Evolutionary conservation across 2,113 vertebrate genomes (phyloP), one percentile per base, ranked within the genome.

Genomic region (Dryoscopus gambensis): DNA sequence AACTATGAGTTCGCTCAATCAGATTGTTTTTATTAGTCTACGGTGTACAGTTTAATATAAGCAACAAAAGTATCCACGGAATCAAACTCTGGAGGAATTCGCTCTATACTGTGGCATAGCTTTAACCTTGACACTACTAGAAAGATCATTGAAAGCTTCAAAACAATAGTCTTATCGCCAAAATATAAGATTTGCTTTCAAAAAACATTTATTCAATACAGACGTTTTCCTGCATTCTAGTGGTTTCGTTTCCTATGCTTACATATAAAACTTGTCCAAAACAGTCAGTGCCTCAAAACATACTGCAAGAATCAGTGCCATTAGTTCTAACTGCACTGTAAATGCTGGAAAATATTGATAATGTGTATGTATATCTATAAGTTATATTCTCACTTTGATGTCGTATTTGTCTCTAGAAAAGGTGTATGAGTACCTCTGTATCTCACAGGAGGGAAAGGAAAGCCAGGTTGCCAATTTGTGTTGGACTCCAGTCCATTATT

Each of bases 21-120:
- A 97, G 97, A 95, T 95, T 96, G 95, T 57, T 98, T 97, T 97
- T 97, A 98, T 96, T 98, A 90, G 96, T 97, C 98, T 97, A 84
- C 87, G 91, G 95, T 28, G 87, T 97, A 86, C 89, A 94, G 95
- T 97, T 97, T 84, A 97, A 95, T 94, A 96, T n/a, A 90, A 67
- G 76, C 80, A 97, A 97, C 78, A 94, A 83, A 30, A 88, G 78
- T 93, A 96, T 84, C 96, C 91, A 95, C 87, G 96, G 95, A 97
- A 94, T 95, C 84, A 96, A 87, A 96, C 50, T 97, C 97, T 68
- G 86, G 89, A 96, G 87, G 69, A 96, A 97, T 94, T 93, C 90
- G 24, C 49, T 71, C 73, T 84, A 40, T 78, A 78, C 13, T 57
- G n/a, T 46, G 39, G 53, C 84, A 91, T 59, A 89, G 71, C 70